Percentiles rank a stretch among this genome's conserved stretches.
Conservation (phyloP, 2,888 invertebrate species). For the Chrysolina oricalcia region DNA sequence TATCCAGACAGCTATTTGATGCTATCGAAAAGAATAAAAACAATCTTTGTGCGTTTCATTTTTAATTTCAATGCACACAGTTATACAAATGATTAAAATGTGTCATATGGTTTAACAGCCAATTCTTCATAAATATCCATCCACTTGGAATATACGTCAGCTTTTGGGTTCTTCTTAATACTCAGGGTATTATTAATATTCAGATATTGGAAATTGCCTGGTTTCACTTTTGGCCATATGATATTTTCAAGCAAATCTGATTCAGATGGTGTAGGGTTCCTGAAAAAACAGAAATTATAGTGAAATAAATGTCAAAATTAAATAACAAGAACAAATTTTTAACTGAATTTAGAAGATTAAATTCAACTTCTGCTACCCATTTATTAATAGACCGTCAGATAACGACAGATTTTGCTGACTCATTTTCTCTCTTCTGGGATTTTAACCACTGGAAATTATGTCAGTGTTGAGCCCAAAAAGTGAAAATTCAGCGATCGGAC, state of each 20-base stretch:
- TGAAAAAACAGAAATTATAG: conserved; percentile 37
- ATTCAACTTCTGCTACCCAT: too few species aligned
- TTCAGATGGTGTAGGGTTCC: conserved; percentile 47
- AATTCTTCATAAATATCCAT: conserved; percentile 33
- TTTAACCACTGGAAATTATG: too few species aligned
- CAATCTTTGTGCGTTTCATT: background rate
- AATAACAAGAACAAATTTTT: too few species aligned
- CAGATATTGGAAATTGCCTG: conserved; percentile 46
- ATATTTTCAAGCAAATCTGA: conserved; percentile 41
- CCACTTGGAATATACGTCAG: conserved; percentile 44
- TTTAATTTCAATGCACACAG: background rate
- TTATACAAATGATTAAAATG: conserved; percentile 26
- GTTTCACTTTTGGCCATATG: conserved; percentile 49
- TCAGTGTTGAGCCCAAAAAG: too few species aligned
- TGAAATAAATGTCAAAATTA: too few species aligned
- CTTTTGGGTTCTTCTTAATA: conserved; percentile 46
- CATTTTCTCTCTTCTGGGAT: too few species aligned
- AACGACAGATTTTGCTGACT: too few species aligned
- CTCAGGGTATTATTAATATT: conserved; percentile 50
- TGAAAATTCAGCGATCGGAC: too few species aligned
- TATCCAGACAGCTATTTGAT: too few species aligned
- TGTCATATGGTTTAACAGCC: conserved; percentile 35
- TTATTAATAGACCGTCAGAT: too few species aligned
- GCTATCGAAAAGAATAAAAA: background rate
- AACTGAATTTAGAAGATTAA: too few species aligned